A percentile compares a stretch with the other conserved stretches of the same genome.
Conservation (phyloP, 37 sponge, comb jelly and placozoan genomes). For the Oopsacas minuta region DNA sequence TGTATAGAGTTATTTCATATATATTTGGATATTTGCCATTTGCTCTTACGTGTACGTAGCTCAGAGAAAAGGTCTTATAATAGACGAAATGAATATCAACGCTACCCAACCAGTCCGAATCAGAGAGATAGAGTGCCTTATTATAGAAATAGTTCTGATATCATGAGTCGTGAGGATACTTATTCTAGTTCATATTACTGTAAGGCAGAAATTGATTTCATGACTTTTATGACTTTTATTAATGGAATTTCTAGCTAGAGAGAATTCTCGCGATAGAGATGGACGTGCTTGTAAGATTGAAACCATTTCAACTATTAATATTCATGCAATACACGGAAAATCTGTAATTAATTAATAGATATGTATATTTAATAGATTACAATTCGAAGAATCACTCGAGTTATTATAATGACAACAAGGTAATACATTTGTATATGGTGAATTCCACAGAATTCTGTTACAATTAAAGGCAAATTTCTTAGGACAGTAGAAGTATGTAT, state of each 20-base stretch:
- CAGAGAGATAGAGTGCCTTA: neutral
- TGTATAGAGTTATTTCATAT: no score
- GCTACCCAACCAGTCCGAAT: neutral
- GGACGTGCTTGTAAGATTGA: slow-evolving; percentile 12
- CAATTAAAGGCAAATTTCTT: no score
- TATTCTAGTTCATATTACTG: neutral
- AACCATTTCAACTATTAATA: neutral
- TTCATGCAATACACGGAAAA: no score
- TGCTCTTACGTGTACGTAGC: no score
- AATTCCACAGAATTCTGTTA: no score
- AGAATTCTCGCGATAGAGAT: neutral
- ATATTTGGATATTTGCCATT: no score
- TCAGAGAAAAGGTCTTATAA: neutral
- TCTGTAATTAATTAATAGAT: no score
- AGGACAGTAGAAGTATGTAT: neutral
- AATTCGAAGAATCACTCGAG: no score
- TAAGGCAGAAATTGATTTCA: neutral
- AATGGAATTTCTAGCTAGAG: neutral
- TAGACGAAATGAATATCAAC: neutral
- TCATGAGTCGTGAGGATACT: neutral
- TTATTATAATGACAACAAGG: no score
- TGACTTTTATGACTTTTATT: neutral
- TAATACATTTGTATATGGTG: no score
- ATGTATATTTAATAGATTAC: no score
- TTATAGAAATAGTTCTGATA: neutral